A percentile compares a stretch with the other conserved stretches of the same genome.
Conservation (phyloP, 2,888 invertebrate species). For the Drosophila parthenogenetica region DNA sequence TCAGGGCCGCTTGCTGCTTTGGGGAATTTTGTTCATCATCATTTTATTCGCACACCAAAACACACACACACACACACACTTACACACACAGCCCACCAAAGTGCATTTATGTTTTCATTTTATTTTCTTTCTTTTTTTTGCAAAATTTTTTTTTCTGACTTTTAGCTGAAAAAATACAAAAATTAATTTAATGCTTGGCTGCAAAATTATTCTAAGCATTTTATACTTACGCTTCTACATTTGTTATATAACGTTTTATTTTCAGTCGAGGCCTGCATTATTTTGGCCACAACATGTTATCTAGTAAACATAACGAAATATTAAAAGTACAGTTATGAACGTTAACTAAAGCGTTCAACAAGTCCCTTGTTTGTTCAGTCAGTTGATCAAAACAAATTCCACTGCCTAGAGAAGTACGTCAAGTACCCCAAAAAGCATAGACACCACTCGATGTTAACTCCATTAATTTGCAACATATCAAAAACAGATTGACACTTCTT, state of each 20-base stretch:
- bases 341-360: conserved; percentile 24
- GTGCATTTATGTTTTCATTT: conserved; percentile 53
- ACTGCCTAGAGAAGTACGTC: not conserved
- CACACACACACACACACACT: conserved; percentile 22
- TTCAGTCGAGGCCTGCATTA: conserved; percentile 4
- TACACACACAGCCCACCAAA: conserved; percentile 45
- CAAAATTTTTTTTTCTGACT: conserved; percentile 7
- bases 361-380: conserved; percentile 16
- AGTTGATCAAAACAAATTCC: conserved; percentile 12
- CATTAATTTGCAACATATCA: conserved; percentile 70
- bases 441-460: conserved; percentile 57
- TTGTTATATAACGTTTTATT: conserved; percentile 40
- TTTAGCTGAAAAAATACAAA: conserved; percentile 34
- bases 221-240: conserved; percentile 24
- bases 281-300: not conserved
- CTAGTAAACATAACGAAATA: not conserved
- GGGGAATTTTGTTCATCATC: conserved; percentile 60
- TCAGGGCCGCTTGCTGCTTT: conserved; percentile 56
- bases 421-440: conserved; percentile 4
- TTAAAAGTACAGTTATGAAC: conserved; percentile 1
- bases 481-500: conserved; percentile 67
- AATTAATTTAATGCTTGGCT: conserved; percentile 72
- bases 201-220: conserved; percentile 58
- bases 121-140: conserved; percentile 20
- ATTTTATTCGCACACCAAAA: conserved; percentile 50